Evolutionary conservation across 1,140 invertebrate species (phyloP), one percentile per base, ranked within the genome.

Genomic region (Ceratina japonica): DNA sequence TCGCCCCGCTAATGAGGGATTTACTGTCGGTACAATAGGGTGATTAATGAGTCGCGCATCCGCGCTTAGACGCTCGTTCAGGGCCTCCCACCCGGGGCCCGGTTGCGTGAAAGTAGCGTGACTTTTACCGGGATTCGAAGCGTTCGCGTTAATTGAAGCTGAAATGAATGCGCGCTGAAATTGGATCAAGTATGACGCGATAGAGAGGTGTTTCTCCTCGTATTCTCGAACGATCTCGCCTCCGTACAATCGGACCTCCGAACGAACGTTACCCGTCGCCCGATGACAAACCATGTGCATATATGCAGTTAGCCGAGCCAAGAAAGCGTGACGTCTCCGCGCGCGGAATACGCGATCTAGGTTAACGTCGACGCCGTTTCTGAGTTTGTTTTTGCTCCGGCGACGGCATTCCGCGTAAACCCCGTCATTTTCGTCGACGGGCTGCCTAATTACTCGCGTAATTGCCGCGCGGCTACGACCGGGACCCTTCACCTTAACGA

Each of bases 121-220:
- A 72, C 49, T 72, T 73, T 79, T 65, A 65, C 49, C 61, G 18
- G n/a, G 8, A 44, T 44, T 31, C 66, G 16, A 72, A 61, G 12
- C 62, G n/a, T 59, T 71, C 16, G 18, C 56, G 44, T 15, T 59
- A 72, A 44, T 72, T 49, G 56, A 49, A 16, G n/a, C 12, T 22
- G 51, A 49, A 18, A 51, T 2, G 8, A 58, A 74, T 24, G n/a
- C 15, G 56, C 22, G 31, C 61, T 24, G 56, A 80, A 84, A 84
- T 83, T 80, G 58, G 82, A 84, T 84, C 81, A 58, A 80, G 49
- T 49, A 69, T 66, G 65, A 79, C 54, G 69, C 13, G 18, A 13
- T 3, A 31, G 13, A 66, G 8, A 18, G 18, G n/a, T 20, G 4
- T 22, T 68, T 68, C 65, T 52, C 65, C 4, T 31, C 65, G 20